A percentile compares a stretch with the other conserved stretches of the same genome.
Evolutionary conservation across 92 coral and sea anemone species (phyloP).

Genomic region (Muricea muricata): DNA sequence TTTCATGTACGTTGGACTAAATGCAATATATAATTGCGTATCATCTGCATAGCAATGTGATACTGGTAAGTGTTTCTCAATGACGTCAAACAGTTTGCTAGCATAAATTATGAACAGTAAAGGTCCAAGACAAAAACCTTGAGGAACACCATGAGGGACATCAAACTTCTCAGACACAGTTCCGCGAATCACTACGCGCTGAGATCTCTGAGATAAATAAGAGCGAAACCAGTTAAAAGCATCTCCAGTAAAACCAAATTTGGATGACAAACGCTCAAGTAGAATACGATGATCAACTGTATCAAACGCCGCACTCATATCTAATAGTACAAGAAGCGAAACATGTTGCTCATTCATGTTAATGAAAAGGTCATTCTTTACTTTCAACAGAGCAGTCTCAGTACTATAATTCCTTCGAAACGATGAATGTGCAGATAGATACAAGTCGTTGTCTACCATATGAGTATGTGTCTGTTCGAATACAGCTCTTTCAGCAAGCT

Average conservation of each 20-base stretch:
- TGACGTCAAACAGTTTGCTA: not conserved
- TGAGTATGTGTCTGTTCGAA: not conserved
- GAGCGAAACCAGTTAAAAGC: not conserved
- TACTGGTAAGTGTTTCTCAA: not conserved
- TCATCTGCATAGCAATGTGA: not conserved
- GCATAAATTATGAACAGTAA: not conserved
- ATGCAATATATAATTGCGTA: not conserved
- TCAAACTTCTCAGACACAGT: not conserved
- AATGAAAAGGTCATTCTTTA: constrained; percentile 37
- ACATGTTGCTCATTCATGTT: constrained; percentile 27
- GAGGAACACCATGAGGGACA: not conserved
- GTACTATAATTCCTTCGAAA: too few relatives aligned
- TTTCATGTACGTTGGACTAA: not conserved
- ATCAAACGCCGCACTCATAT: constrained; percentile 51
- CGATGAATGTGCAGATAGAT: too few relatives aligned
- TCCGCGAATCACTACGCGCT: not conserved
- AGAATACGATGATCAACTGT: constrained; percentile 40
- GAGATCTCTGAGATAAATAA: not conserved
- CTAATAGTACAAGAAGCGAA: constrained; percentile 40
- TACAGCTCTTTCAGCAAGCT: constrained; percentile 45
- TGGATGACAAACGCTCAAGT: not conserved
- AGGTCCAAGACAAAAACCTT: not conserved
- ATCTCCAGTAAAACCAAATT: not conserved
- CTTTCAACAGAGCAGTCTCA: not conserved
- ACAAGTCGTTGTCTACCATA: too few relatives aligned